Conservation (phyloP, 2,113 vertebrate genomes). For the Atractosteus spatula region DNA sequence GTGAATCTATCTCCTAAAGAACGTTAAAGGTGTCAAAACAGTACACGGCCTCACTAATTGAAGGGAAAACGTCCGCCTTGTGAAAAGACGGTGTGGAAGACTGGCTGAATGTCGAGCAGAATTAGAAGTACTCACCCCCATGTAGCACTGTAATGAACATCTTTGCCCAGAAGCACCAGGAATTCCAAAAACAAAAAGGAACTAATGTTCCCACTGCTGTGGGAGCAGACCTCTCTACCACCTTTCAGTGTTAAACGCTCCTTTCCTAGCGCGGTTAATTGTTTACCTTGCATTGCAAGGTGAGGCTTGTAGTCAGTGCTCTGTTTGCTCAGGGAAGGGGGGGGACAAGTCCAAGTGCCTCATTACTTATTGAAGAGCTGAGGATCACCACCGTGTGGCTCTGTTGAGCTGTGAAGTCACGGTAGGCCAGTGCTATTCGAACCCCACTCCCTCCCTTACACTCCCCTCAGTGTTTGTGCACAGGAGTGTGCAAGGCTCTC, state of each 20-base stretch:
- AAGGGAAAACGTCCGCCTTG: not conserved
- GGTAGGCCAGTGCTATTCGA: not conserved
- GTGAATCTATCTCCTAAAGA: no score
- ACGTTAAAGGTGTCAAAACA: not conserved
- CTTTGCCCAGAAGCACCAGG: not conserved
- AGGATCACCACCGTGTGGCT: not conserved
- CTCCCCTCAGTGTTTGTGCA: no score
- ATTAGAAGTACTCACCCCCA: not conserved
- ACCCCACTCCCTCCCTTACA: not conserved
- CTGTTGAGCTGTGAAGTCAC: not conserved
- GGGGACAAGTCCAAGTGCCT: not conserved
- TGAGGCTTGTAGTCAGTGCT: not conserved
- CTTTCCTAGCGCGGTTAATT: not conserved
- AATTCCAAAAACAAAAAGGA: not conserved
- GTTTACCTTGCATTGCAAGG: not conserved
- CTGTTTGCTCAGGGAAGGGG: not conserved
- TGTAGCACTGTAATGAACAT: slow-evolving; percentile 4
- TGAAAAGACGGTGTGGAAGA: not conserved
- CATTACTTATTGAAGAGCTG: slow-evolving; percentile 1
- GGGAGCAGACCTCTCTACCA: not conserved
- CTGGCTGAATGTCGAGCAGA: no score
- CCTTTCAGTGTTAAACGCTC: not conserved
- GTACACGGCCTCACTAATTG: not conserved
- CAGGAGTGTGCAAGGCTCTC: not conserved
- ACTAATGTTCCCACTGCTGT: not conserved